Base-by-base conservation (phyloP, 2,888 invertebrate species). In the Aporophyla lueneburgensis region DNA sequence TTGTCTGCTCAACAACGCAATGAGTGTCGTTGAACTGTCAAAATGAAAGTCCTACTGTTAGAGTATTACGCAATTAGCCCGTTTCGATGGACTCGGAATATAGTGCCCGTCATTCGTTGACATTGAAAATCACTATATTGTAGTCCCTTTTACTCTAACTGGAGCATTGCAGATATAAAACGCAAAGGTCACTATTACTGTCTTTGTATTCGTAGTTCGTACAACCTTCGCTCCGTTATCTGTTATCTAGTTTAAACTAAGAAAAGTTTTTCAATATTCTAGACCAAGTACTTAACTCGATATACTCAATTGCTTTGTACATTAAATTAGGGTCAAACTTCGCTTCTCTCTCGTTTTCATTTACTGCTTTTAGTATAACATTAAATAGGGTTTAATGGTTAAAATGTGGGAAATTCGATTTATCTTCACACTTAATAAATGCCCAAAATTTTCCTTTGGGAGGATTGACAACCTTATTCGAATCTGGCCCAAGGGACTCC, bases 391-490 rank as follows among this genome's bases (percentile, higher is more conserved):
- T 62, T 40, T 5, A 33, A 21, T 10, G 24, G 5, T 40, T 63
- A 46, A 67, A 74, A 80, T 46, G 21, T 62, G 54, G 9, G 33
- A 62, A 76, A 84, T 76, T 70, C 10, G 21, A 79, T 76, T 80
- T 66, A 40, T 46, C 51, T 54, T 19, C 24, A 43, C 19, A 58
- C 46, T 33, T 33, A 43, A 24, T 56, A n/a, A 58, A 27, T 43
- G 16, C 21, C 40, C 27, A 43, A 71, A 66, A 53, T 54, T 54
- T 70, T 71, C 21, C n/a, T 58, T 71, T 27, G 40, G 43, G 54
- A 43, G 27, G 56, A 67, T 79, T 76, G 84, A 68, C 74, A 74
- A 65, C 80, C 77, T 68, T 73, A 74, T 76, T 71, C n/a, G 40
- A 67, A 71, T 61, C 59, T 51, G 43, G 27, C 70, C 43, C 49